A percentile compares a stretch with the other conserved stretches of the same genome.
These are phyloP conservation scores for Sinonovacula constricta DNA, from an alignment of 1,140 invertebrate species.

Conservation along the genomic window DNA sequence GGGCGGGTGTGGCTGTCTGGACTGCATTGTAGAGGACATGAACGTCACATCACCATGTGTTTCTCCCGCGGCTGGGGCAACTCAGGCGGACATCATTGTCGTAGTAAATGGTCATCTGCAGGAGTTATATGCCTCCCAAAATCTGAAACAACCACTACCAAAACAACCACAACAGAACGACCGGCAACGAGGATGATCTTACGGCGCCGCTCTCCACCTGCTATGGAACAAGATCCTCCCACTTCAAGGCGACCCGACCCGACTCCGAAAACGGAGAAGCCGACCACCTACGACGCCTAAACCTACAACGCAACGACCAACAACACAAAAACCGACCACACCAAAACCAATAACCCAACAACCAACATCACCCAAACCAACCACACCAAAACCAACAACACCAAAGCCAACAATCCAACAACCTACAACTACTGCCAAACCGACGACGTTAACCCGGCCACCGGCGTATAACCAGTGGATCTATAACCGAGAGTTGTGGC, in stretches of 20 bases:
- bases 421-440: not conserved
- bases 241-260: no score
- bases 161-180: not conserved
- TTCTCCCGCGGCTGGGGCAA: conserved; percentile 43
- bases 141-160: conserved; percentile 15
- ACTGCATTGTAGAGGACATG: conserved; percentile 41
- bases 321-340: not conserved
- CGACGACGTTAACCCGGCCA: not conserved
- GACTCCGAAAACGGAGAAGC: no score
- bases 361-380: not conserved
- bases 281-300: not conserved
- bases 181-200: not conserved
- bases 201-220: no score
- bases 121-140: conserved; percentile 35
- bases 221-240: no score
- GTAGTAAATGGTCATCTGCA: conserved; percentile 29
- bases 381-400: not conserved
- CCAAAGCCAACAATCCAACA: not conserved
- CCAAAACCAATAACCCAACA: not conserved
- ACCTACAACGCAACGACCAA: not conserved
- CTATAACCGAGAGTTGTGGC: conserved; percentile 29
- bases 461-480: conserved; percentile 26
- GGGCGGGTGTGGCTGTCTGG: conserved; percentile 47
- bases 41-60: conserved; percentile 38
- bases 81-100: not conserved